These are phyloP conservation scores for Spilogale gracilis DNA, from an alignment of 2,113 vertebrate genomes.

Conservation along the genomic window DNA sequence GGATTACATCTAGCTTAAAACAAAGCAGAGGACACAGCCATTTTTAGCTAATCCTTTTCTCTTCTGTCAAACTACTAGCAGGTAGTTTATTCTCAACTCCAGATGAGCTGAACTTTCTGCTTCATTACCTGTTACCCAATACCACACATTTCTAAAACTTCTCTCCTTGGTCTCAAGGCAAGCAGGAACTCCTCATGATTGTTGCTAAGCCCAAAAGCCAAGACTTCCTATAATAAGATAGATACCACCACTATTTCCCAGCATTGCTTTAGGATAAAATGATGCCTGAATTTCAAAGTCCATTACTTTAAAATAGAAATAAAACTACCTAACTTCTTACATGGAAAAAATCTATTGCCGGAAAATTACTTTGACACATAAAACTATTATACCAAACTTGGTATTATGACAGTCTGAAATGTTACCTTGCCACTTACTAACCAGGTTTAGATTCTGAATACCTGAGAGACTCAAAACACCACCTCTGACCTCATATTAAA, in stretches of 20 bases:
- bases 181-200: constrained; percentile 50
- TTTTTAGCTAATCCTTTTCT: constrained; percentile 47
- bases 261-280: constrained; percentile 72
- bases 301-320: constrained; percentile 73
- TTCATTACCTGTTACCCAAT: constrained; percentile 67
- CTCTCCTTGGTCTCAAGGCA: constrained; percentile 26
- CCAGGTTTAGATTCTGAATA: constrained; percentile 44
- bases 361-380: constrained; percentile 73
- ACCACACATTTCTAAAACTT: constrained; percentile 32
- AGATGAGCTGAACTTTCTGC: constrained; percentile 60
- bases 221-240: constrained; percentile 66
- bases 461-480: neutral
- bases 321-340: constrained; percentile 69
- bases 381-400: constrained; percentile 68
- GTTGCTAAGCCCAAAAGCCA: constrained; percentile 57
- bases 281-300: constrained; percentile 73
- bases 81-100: constrained; percentile 67
- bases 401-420: constrained; percentile 57
- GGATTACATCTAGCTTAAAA: constrained; percentile 66
- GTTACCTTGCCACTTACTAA: constrained; percentile 59
- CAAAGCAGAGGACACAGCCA: constrained; percentile 46
- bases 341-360: constrained; percentile 37
- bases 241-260: constrained; percentile 44
- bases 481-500: constrained; percentile 34
- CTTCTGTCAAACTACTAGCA: constrained; percentile 37